phyloP scores from a whole-genome alignment of 2,113 vertebrate genomes.

The Cepphus grylle region DNA sequence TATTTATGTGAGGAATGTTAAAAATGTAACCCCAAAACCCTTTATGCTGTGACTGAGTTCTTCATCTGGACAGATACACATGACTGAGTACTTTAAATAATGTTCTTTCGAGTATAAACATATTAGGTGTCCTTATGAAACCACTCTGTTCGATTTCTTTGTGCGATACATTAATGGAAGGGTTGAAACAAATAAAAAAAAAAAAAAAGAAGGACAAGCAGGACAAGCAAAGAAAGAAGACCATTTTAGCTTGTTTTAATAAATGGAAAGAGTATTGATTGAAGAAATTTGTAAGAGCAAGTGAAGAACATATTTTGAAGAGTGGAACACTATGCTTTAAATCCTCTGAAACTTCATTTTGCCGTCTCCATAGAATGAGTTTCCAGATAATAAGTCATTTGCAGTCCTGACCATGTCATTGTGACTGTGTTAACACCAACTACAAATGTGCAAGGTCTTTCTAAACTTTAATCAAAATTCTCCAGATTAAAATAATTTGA shows the following conservation, averaged over 20 bases:
- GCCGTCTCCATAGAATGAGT: background rate
- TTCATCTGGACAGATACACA: conserved; percentile 19
- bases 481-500: background rate
- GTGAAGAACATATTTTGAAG: background rate
- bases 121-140: conserved; percentile 5
- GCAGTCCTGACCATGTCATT: background rate
- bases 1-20: conserved; percentile 26
- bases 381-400: background rate
- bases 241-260: background rate
- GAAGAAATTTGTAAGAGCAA: background rate
- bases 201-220: background rate
- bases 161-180: background rate
- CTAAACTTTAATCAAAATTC: background rate
- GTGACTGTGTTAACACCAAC: background rate
- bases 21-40: background rate
- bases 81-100: conserved; percentile 26
- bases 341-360: background rate
- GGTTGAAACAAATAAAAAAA: background rate
- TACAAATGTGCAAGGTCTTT: background rate
- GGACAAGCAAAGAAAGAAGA: background rate
- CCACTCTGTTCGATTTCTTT: background rate
- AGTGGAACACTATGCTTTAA: background rate
- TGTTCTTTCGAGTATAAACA: conserved; percentile 23
- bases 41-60: background rate
- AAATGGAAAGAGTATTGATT: background rate